Evolutionary conservation across 2,113 vertebrate genomes (phyloP).

Genomic region (Scomber scombrus): DNA sequence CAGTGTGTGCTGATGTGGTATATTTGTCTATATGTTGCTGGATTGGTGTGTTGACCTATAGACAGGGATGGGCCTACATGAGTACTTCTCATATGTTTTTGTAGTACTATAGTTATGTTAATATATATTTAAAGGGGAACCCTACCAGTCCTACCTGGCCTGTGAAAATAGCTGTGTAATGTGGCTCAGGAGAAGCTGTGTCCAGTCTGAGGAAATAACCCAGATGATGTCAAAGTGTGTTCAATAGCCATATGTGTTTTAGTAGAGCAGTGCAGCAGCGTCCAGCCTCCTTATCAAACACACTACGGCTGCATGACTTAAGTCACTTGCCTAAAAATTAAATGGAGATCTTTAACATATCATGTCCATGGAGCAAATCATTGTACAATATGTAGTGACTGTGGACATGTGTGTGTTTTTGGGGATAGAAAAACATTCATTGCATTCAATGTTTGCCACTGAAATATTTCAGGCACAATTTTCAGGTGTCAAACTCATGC

Average conservation of each 20-base stretch:
- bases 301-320: not conserved
- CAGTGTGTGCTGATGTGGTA: not conserved
- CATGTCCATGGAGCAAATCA: not conserved
- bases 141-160: not conserved
- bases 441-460: too few relatives aligned
- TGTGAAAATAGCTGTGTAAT: not conserved
- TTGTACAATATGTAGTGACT: not conserved
- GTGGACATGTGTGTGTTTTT: not conserved
- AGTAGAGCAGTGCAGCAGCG: not conserved
- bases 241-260: not conserved
- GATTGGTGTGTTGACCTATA: slow-evolving; percentile 21
- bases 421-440: not conserved
- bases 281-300: not conserved
- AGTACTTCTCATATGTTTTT: slow-evolving; percentile 1
- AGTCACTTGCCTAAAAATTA: not conserved
- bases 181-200: too few relatives aligned
- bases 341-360: too few relatives aligned
- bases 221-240: not conserved
- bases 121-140: not conserved
- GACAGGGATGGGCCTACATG: slow-evolving; percentile 34
- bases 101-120: not conserved
- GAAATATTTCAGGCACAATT: too few relatives aligned
- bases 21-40: slow-evolving; percentile 5
- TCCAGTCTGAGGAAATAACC: not conserved
- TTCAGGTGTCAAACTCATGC: too few relatives aligned